phyloP scores from a whole-genome alignment of 2,113 vertebrate genomes.

The Myotis davidii region DNA sequence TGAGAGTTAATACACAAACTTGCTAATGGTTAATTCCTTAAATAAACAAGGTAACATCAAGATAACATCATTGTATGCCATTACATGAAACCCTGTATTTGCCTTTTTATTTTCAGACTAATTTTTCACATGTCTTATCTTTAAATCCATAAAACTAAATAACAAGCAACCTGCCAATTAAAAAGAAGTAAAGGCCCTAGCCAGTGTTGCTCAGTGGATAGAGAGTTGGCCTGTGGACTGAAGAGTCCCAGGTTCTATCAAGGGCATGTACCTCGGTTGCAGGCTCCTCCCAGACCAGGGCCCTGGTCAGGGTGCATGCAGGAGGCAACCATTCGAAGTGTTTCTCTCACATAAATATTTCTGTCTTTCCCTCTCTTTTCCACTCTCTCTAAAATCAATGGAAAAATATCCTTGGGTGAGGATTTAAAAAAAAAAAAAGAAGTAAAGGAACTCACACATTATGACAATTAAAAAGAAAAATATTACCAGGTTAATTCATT shows the following conservation, averaged over 20 bases:
- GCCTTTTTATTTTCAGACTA: not conserved
- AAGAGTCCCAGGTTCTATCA: no score
- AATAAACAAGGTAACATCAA: not conserved
- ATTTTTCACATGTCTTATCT: not conserved
- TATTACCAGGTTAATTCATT: not conserved
- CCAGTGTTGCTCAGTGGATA: no score
- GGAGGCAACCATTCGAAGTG: no score
- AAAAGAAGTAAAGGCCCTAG: not conserved
- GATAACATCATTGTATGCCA: not conserved
- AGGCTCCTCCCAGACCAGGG: no score
- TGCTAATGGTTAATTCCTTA: not conserved
- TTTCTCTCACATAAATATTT: no score
- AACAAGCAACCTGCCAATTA: not conserved
- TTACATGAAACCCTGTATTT: not conserved
- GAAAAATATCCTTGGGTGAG: no score
- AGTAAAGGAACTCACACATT: not conserved
- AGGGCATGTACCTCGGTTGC: no score
- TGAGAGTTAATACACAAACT: not conserved
- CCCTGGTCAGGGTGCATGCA: no score
- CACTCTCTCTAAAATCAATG: no score
- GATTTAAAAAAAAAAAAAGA: not conserved
- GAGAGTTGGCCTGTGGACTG: no score
- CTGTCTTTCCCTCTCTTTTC: no score
- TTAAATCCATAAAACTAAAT: not conserved
- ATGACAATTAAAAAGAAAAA: not conserved